Percentiles rank a stretch among this genome's conserved stretches.
Conservation (phyloP, 2,888 invertebrate genomes). For the Netelia virgata region DNA sequence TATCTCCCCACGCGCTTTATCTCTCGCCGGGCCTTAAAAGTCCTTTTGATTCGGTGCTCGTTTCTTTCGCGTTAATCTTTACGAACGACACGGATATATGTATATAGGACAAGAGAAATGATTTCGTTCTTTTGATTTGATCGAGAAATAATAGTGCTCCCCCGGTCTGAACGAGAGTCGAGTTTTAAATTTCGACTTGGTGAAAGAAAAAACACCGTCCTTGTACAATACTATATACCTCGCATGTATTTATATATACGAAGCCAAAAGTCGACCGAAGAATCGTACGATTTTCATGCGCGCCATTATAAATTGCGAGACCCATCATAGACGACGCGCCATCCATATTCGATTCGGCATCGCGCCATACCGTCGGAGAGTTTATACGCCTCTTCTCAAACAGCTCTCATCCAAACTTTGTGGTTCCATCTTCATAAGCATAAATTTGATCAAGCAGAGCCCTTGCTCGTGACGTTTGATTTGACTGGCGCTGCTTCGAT, state of each 20-base stretch:
- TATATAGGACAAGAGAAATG: background rate
- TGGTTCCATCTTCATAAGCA: conserved; percentile 62
- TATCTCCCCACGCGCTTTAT: background rate
- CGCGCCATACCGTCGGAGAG: background rate
- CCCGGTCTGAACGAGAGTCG: conserved; percentile 6
- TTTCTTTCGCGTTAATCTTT: background rate
- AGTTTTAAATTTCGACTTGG: conserved; percentile 30
- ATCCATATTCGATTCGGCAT: conserved; percentile 51
- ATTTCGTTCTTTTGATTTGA: background rate
- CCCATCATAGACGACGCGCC: background rate
- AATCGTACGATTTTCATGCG: conserved; percentile 3
- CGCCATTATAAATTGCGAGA: too few species aligned
- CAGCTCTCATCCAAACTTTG: conserved; percentile 43
- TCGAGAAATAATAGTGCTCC: background rate
- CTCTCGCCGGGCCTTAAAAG: background rate
- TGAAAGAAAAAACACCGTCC: conserved; percentile 36
- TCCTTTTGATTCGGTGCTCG: conserved; percentile 17
- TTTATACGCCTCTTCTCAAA: conserved; percentile 9
- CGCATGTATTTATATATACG: too few species aligned
- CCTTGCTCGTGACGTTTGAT: conserved; percentile 34
- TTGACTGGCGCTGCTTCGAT: background rate
- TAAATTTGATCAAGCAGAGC: conserved; percentile 54
- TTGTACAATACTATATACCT: too few species aligned
- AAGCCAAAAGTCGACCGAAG: background rate
- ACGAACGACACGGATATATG: background rate